A percentile compares a stretch with the other conserved stretches of the same genome.
Conservation (phyloP, 2,113 vertebrate genomes). For the Lethenteron camtschaticum region DNA sequence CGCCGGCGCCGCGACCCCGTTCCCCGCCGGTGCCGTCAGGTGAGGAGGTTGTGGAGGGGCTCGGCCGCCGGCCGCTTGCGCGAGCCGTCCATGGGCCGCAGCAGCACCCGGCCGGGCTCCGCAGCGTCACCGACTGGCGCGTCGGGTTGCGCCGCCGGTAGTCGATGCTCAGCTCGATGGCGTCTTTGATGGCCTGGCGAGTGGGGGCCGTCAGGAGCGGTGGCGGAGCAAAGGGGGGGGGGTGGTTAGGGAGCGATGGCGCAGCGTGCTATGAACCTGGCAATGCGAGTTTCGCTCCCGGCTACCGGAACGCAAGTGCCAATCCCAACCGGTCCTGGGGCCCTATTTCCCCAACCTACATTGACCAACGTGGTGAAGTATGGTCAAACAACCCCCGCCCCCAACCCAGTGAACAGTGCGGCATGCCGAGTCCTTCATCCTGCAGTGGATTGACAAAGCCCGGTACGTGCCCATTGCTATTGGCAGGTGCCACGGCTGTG, state of each 20-base stretch:
- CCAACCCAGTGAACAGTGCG: too few relatives aligned
- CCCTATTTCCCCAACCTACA: not conserved
- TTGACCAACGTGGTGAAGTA: not conserved
- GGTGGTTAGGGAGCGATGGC: not conserved
- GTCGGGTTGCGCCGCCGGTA: conserved; percentile 49
- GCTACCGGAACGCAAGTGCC: not conserved
- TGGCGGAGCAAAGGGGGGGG: not conserved
- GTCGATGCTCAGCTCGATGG: conserved; percentile 51
- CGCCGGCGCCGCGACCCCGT: too few relatives aligned
- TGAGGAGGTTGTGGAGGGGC: too few relatives aligned
- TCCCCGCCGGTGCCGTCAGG: too few relatives aligned
- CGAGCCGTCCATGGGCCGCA: too few relatives aligned
- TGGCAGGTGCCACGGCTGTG: too few relatives aligned
- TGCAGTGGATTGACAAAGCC: too few relatives aligned
- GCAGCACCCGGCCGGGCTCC: too few relatives aligned
- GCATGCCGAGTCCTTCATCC: too few relatives aligned
- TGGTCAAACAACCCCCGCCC: too few relatives aligned
- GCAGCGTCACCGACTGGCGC: conserved; percentile 33
- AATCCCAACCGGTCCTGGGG: not conserved
- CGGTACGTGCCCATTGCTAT: too few relatives aligned
- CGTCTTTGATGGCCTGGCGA: conserved; percentile 55
- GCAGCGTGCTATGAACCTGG: not conserved
- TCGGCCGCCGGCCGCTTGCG: too few relatives aligned
- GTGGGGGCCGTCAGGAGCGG: not conserved
- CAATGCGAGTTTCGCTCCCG: not conserved